Evolutionary conservation across 2,888 invertebrate species (phyloP).

Genomic region (Netelia fuscicornis): DNA sequence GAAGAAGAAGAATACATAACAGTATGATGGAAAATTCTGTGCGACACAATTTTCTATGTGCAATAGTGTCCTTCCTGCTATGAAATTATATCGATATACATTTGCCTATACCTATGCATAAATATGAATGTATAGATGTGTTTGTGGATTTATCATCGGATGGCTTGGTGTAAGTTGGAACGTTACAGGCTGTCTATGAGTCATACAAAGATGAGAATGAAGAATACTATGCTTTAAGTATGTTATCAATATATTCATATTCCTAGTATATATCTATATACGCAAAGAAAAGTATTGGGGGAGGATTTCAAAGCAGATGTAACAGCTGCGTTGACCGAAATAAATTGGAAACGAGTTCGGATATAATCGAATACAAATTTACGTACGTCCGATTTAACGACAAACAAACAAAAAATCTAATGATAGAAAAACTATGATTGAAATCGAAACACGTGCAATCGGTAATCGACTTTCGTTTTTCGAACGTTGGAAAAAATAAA

Average conservation of each 20-base stretch:
- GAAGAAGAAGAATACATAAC: neutral
- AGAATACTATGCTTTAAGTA: neutral
- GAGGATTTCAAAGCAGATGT: conserved; percentile 23
- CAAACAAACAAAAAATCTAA: too few species aligned
- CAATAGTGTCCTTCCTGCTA: conserved; percentile 1
- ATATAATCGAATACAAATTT: neutral
- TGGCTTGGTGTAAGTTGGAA: conserved; percentile 27
- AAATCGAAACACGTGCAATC: neutral
- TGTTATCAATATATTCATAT: neutral
- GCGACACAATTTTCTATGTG: conserved; percentile 36
- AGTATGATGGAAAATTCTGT: neutral
- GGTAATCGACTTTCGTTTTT: neutral
- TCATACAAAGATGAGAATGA: conserved; percentile 40
- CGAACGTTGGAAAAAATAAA: conserved; percentile 21
- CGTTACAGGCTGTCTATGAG: conserved; percentile 46
- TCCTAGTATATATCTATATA: neutral
- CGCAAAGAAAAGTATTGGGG: neutral
- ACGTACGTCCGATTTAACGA: too few species aligned
- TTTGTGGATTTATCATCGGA: neutral
- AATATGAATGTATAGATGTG: neutral
- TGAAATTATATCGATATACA: conserved; percentile 3
- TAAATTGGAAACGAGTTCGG: neutral
- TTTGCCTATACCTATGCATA: neutral
- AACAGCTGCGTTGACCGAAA: conserved; percentile 24
- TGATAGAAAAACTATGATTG: neutral